Evolutionary conservation across 1,140 invertebrate genomes (phyloP).

Genomic region (Papilio aristodemus): DNA sequence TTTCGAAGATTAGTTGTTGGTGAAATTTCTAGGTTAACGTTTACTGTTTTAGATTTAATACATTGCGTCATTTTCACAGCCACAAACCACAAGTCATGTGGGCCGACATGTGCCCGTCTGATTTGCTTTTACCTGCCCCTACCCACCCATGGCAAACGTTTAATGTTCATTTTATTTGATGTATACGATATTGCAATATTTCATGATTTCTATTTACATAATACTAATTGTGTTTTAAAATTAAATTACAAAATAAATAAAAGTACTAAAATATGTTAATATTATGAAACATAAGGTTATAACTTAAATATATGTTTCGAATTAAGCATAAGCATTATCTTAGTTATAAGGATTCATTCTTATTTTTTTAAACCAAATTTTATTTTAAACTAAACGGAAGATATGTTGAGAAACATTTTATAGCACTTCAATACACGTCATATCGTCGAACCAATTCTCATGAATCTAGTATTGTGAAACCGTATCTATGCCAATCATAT

Average conservation of each 20-base stretch:
- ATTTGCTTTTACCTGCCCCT: conserved; percentile 14
- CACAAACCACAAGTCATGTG: conserved; percentile 21
- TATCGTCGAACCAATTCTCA: conserved; percentile 2
- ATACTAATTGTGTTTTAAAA: too few relatives aligned
- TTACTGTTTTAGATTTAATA: neutral
- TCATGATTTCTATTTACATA: too few relatives aligned
- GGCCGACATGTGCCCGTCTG: conserved; percentile 30
- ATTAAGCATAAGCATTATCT: too few relatives aligned
- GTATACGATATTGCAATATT: conserved; percentile 2
- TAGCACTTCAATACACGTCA: neutral
- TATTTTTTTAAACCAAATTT: too few relatives aligned
- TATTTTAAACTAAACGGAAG: too few relatives aligned
- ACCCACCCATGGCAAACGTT: conserved; percentile 11
- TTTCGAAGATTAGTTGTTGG: too few relatives aligned
- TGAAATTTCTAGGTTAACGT: too few relatives aligned
- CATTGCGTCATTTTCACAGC: conserved; percentile 29
- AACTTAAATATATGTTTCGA: too few relatives aligned
- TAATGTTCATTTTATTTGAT: conserved; percentile 19
- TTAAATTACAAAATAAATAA: too few relatives aligned
- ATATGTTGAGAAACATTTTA: conserved; percentile 5
- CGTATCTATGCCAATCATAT: conserved; percentile 13
- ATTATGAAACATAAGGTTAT: too few relatives aligned
- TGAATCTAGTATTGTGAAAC: conserved; percentile 23
- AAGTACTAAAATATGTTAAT: too few relatives aligned
- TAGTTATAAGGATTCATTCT: too few relatives aligned